Base-by-base conservation (phyloP, 2,888 invertebrate species). In the Drosophila fulvimacula region DNA sequence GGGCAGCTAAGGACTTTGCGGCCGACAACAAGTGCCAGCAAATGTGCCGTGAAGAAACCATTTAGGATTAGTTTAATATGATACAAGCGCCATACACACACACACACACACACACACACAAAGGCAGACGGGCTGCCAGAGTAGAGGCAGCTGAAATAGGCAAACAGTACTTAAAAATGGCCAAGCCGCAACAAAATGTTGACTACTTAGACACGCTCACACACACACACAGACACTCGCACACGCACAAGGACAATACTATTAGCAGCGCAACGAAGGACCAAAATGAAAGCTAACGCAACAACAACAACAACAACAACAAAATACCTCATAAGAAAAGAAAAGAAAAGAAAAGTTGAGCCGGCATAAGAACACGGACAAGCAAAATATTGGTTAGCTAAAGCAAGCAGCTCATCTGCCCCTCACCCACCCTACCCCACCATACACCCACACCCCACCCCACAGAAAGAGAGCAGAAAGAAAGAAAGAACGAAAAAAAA, bases 21-120 rank as follows among this genome's bases (percentile, higher is more conserved):
- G 74, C 41, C 78, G 62, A 69, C 59, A 78, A 78, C 75, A 76
- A 76, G 70, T 74, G 76, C 76, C 44, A 68, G 87, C 89, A 90
- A 90, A 91, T 90, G 90, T 90, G 83, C 90, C 91, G 90, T 89
- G 81, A 91, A 89, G 89, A 88, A 91, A 87, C 90, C 91, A 90
- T 91, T 91, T 91, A 89, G 91, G 91, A 91, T 91, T 91, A 91
- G 90, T 90, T 90, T 90, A 90, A 91, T 90, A 91, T 90, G 88
- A 91, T 89, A 88, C 87, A 83, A 67, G 76, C 55, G 57, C 48
- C 11, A 21, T 13, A 24, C 41, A 17, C 48, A 21, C 30, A 38
- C 32, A 32, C 36, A 41, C 13, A 21, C 30, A 24, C 32, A 32
- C 21, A 34, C 24, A 34, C n/a, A 46, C n/a, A n/a, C n/a, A n/a